These are phyloP conservation scores for Eleginops maclovinus DNA, from an alignment of 2,113 vertebrate genomes.

Conservation along the genomic window DNA sequence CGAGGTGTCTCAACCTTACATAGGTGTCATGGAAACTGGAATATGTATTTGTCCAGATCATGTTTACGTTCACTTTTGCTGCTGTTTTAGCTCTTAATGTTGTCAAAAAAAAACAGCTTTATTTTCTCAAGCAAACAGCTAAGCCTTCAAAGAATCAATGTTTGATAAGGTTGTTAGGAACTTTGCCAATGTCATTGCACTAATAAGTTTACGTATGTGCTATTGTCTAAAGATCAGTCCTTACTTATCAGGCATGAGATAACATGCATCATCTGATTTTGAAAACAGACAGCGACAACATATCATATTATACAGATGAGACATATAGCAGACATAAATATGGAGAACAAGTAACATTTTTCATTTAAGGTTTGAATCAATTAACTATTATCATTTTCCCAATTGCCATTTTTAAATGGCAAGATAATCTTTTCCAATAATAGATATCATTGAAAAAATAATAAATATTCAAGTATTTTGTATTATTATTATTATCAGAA, in stretches of 20 bases:
- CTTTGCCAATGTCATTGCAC: constrained; percentile 45
- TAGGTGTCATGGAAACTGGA: background rate
- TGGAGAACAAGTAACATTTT: constrained; percentile 23
- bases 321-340: constrained; percentile 41
- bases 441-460: background rate
- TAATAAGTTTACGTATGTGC: constrained; percentile 16
- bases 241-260: constrained; percentile 31
- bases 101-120: background rate
- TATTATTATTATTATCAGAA: background rate
- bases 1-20: background rate
- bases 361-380: background rate
- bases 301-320: constrained; percentile 37
- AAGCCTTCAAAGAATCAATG: background rate
- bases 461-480: background rate
- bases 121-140: background rate
- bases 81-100: background rate
- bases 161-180: constrained; percentile 20
- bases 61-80: background rate
- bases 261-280: constrained; percentile 61
- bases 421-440: background rate
- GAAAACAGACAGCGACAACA: constrained; percentile 28
- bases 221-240: constrained; percentile 19
- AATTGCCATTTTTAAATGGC: background rate
- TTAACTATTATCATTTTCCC: background rate
- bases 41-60: background rate